Conservation (phyloP, 37 sponge, comb jelly and placozoan genomes). For the Geodia barretti region DNA sequence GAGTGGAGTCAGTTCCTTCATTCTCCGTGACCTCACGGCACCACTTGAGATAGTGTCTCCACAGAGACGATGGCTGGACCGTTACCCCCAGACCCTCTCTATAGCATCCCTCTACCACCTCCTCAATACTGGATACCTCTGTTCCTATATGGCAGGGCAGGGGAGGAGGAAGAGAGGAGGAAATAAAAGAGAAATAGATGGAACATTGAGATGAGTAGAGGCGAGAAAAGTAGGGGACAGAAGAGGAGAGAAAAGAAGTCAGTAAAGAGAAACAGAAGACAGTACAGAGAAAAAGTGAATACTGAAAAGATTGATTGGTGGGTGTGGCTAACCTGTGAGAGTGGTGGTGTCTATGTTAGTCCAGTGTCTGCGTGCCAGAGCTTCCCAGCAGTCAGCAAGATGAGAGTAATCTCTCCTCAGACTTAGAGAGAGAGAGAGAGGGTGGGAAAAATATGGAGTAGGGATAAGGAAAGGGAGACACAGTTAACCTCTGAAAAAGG, state of each 20-base stretch:
- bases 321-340: constrained; percentile 13
- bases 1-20: not conserved
- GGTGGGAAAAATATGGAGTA: constrained; percentile 54
- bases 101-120: constrained; percentile 23
- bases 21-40: constrained; percentile 32
- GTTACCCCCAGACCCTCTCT: constrained; percentile 14
- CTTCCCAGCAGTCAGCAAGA: constrained; percentile 35
- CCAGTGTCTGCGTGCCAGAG: constrained; percentile 62
- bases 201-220: no score
- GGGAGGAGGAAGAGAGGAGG: no score
- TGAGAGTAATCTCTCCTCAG: not conserved
- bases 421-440: constrained; percentile 19
- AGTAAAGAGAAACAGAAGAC: not conserved
- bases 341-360: not conserved
- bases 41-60: constrained; percentile 43
- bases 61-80: constrained; percentile 11
- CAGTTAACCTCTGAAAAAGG: not conserved
- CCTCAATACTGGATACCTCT: constrained; percentile 25
- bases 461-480: no score
- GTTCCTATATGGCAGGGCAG: no score
- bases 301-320: not conserved
- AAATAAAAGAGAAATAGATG: not conserved
- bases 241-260: no score
- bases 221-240: no score
- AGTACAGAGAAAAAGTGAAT: not conserved